phyloP scores from a whole-genome alignment of 2,888 invertebrate genomes.

The Drosophila hamatofila region DNA sequence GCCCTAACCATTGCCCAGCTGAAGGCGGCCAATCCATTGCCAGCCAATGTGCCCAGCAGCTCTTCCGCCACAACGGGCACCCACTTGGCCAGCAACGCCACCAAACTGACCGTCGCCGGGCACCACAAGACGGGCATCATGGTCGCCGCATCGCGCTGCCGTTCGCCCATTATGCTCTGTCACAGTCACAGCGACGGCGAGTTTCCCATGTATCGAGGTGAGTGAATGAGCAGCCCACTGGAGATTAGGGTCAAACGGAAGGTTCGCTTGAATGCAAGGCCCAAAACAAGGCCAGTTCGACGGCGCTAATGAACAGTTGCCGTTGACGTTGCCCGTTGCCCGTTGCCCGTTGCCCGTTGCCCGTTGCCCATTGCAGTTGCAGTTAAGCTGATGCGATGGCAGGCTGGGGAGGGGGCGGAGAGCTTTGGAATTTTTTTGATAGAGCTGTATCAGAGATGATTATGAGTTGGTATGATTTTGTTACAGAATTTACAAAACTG shows the following conservation, averaged over 20 bases:
- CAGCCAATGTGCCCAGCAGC: slow-evolving; percentile 30
- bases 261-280: neutral
- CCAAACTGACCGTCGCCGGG: slow-evolving; percentile 63
- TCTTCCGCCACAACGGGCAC: slow-evolving; percentile 12
- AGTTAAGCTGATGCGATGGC: neutral
- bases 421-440: neutral
- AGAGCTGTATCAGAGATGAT: neutral
- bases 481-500: no score
- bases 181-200: slow-evolving; percentile 94
- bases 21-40: slow-evolving; percentile 45
- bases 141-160: slow-evolving; percentile 87
- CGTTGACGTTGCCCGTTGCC: no score
- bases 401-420: neutral
- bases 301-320: slow-evolving; percentile 4
- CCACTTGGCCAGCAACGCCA: slow-evolving; percentile 15
- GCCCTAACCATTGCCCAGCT: slow-evolving; percentile 15
- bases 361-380: no score
- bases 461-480: no score
- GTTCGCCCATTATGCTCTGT: slow-evolving; percentile 92
- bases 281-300: neutral
- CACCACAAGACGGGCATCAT: slow-evolving; percentile 73
- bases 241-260: slow-evolving; percentile 26
- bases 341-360: no score
- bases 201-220: slow-evolving; percentile 93
- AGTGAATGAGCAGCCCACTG: slow-evolving; percentile 41